These are phyloP conservation scores for Holacanthella duospinosa DNA, from an alignment of 2,888 invertebrate genomes.

Conservation along the genomic window DNA sequence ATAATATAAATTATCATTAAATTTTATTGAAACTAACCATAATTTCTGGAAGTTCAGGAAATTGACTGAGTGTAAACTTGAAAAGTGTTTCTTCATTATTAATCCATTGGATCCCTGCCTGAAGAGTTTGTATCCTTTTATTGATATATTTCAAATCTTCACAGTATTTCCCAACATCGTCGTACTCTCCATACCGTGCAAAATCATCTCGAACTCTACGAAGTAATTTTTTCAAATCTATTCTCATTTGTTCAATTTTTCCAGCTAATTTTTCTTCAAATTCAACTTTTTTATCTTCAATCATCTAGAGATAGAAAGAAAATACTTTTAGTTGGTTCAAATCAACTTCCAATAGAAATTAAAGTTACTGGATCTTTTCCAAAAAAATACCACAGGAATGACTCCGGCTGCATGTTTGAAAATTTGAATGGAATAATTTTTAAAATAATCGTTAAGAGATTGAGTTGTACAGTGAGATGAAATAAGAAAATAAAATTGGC, in stretches of 20 bases:
- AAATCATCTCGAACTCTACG: constrained; percentile 57
- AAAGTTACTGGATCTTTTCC: constrained; percentile 16
- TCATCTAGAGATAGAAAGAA: constrained; percentile 46
- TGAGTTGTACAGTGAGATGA: too few relatives aligned
- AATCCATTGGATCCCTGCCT: constrained; percentile 69
- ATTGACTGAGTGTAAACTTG: constrained; percentile 65
- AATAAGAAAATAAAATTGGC: too few relatives aligned
- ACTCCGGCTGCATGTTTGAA: constrained; percentile 31
- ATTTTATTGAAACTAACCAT: constrained; percentile 42
- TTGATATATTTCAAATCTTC: constrained; percentile 61
- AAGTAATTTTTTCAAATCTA: constrained; percentile 58
- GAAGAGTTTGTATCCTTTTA: constrained; percentile 61
- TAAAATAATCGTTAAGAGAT: not conserved
- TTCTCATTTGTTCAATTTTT: constrained; percentile 58
- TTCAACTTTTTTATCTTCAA: constrained; percentile 69
- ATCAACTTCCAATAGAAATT: not conserved
- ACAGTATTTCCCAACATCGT: constrained; percentile 64
- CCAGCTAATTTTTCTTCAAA: constrained; percentile 69
- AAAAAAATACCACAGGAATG: constrained; percentile 33
- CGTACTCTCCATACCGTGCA: constrained; percentile 75
- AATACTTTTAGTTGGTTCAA: too few relatives aligned
- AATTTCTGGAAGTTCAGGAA: constrained; percentile 67
- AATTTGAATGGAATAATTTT: constrained; percentile 2
- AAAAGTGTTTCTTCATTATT: constrained; percentile 79
- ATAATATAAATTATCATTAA: not conserved